Base-by-base conservation (phyloP, 2,888 invertebrate species). In the Xestobium rufovillosum region DNA sequence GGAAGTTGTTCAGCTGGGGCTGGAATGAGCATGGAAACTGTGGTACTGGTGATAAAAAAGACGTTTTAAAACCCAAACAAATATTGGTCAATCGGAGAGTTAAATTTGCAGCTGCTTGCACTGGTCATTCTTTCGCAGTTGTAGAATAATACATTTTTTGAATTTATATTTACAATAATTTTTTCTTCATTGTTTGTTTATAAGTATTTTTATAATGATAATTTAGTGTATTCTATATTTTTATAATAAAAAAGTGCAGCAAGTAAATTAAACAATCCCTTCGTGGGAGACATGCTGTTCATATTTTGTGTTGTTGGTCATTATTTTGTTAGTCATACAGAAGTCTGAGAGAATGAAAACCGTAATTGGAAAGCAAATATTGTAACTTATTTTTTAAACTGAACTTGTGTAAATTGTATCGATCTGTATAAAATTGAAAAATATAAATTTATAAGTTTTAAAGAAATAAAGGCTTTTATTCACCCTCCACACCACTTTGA, bases 1-100 rank as follows among this genome's bases (percentile, higher is more conserved):
- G 79, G 17, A 69, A 72, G 31, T 59, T 88, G 3, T 79, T 76
- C 56, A 75, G 81, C 12, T 90, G 89, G 88, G 89, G 89, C 1
- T 90, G 89, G 89, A 89, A 90, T 64, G 89, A 90, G 56, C 89
- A 89, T 66, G 84, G 83, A 25, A 88, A 83, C 59, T 88, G 88
- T 53, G 89, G 88, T 35, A 79, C 76, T 48, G 76, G 76, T 35
- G 62, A 63, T 42, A 64, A 60, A 15, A 57, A 61, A 33, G 64
- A 75, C 50, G 61, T 72, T 23, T 47, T 59, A 30, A 50, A 55
- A 41, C 73, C 74, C 8, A 61, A 57, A 25, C 54, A 58, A 48
- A 61, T 75, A 43, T 53, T 63, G 41, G 34, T 35, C 3, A 52
- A 56, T 44, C 53, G 48, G 39, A 61, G 53, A 47, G 56, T 64